phyloP scores from a whole-genome alignment of 2,888 invertebrate species.

The Drosophila demipolita region DNA sequence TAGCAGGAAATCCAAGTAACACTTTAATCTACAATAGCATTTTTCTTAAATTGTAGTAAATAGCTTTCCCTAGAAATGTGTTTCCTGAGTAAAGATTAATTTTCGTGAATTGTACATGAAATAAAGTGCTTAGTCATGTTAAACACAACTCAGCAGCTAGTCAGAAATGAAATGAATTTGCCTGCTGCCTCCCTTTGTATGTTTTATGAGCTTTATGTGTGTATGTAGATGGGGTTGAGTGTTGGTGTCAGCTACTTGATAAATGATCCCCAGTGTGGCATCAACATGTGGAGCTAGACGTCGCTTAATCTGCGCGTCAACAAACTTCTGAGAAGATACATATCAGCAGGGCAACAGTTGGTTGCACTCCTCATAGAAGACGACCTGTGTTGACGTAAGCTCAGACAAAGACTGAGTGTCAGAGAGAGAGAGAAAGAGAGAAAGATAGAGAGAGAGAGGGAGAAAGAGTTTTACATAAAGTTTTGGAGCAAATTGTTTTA shows the following conservation, averaged over 20 bases:
- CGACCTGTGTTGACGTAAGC: constrained; percentile 8
- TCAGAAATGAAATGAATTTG: constrained; percentile 40
- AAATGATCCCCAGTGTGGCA: constrained; percentile 63
- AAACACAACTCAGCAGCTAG: constrained; percentile 34
- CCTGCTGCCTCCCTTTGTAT: constrained; percentile 13
- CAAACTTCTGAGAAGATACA: constrained; percentile 79
- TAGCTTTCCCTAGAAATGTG: too few species aligned
- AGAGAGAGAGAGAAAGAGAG: neutral
- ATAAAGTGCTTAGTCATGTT: constrained; percentile 27
- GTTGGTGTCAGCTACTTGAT: constrained; percentile 50
- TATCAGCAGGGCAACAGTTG: constrained; percentile 73
- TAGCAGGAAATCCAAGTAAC: neutral
- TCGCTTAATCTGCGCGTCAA: constrained; percentile 73
- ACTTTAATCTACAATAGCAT: neutral
- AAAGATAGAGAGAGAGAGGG: neutral
- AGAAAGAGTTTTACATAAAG: constrained; percentile 7
- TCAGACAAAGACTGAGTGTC: neutral
- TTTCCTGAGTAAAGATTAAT: neutral
- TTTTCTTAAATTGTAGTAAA: neutral
- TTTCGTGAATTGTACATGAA: neutral
- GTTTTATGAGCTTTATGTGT: constrained; percentile 30
- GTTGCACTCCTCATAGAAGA: constrained; percentile 47
- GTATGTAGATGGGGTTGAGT: constrained; percentile 18
- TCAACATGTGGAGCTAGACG: constrained; percentile 53
- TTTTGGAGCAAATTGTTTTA: constrained; percentile 31